Base-by-base conservation (phyloP, 2,797 vertebrate genomes). In the Onychomys arenicola region DNA sequence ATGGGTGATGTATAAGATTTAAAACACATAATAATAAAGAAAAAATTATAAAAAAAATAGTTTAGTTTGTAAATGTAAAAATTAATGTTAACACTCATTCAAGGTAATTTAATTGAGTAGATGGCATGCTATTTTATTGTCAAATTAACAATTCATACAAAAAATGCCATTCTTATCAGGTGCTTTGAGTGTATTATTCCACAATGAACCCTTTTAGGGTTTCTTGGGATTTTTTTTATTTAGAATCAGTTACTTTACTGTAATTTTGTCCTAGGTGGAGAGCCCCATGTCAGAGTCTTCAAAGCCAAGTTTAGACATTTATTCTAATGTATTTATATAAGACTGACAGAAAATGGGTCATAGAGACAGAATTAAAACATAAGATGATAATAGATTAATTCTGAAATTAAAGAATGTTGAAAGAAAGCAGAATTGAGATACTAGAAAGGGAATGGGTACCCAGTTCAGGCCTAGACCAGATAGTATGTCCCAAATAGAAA, bases 151-250 rank as follows among this genome's bases (percentile, higher is more conserved):
- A 27, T 75, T 86, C 71, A 89, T 75, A 2, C 40, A 78, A 86
- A 94, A 73, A 80, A 29, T 77, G 40, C 55, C 46, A 86, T 78
- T 96, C 5, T 78, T 71, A 63, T 9, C 16, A 82, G 21, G 40
- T 83, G 27, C 77, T 91, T 89, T 75, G 46, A 82, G 52, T 46
- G 11, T 86, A 40, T 91, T 78, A 63, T 82, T 95, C 13, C 80
- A 78, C n/a, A n/a, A n/a, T n/a, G n/a, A n/a, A n/a, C n/a, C n/a
- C n/a, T n/a, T n/a, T n/a, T n/a, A n/a, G n/a, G n/a, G n/a, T n/a
- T n/a, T n/a, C n/a, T n/a, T n/a, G n/a, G n/a, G n/a, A n/a, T 93
- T 95, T 52, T 13, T 89, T 96, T 90, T 93, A 94, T 90, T 86
- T 81, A 52, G 63, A 87, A 75, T 21, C 11, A 63, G 1, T 93